phyloP scores from a whole-genome alignment of 2,888 invertebrate species.

The Leucania comma region DNA sequence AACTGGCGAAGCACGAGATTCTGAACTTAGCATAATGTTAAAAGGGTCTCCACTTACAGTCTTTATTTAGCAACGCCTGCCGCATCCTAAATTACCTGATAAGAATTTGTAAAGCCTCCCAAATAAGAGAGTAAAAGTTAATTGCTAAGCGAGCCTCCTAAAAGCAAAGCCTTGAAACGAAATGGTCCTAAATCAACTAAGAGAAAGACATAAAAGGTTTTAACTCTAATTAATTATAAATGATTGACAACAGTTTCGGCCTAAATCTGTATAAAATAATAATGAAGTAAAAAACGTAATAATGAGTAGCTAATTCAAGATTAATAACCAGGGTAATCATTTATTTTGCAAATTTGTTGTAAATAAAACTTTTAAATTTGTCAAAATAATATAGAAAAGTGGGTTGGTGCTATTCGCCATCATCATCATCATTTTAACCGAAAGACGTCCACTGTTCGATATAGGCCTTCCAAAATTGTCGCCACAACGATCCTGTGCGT shows the following conservation, averaged over 20 bases:
- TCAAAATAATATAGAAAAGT: too few species aligned
- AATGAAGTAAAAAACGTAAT: background rate
- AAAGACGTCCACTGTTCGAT: too few species aligned
- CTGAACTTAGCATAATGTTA: conserved; percentile 37
- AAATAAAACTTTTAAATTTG: too few species aligned
- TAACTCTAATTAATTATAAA: conserved; percentile 62
- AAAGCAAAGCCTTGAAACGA: conserved; percentile 55
- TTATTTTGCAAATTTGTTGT: too few species aligned
- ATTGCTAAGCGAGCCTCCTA: conserved; percentile 59
- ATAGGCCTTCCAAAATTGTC: too few species aligned
- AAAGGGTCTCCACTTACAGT: conserved; percentile 24
- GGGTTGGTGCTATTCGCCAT: too few species aligned
- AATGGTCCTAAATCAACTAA: conserved; percentile 60
- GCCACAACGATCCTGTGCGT: too few species aligned
- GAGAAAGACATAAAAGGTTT: conserved; percentile 60
- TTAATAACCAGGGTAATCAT: background rate
- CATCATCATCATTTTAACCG: too few species aligned
- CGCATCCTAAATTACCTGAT: conserved; percentile 64
- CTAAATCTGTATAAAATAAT: conserved; percentile 19
- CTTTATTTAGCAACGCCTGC: conserved; percentile 51
- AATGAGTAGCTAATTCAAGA: conserved; percentile 6
- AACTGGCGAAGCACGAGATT: conserved; percentile 9
- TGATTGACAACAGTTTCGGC: conserved; percentile 45
- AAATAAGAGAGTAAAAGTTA: conserved; percentile 65
- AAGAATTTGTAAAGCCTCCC: conserved; percentile 64